Evolutionary conservation across 1,140 invertebrate species (phyloP).

Genomic region (Teleogryllus occipitalis): DNA sequence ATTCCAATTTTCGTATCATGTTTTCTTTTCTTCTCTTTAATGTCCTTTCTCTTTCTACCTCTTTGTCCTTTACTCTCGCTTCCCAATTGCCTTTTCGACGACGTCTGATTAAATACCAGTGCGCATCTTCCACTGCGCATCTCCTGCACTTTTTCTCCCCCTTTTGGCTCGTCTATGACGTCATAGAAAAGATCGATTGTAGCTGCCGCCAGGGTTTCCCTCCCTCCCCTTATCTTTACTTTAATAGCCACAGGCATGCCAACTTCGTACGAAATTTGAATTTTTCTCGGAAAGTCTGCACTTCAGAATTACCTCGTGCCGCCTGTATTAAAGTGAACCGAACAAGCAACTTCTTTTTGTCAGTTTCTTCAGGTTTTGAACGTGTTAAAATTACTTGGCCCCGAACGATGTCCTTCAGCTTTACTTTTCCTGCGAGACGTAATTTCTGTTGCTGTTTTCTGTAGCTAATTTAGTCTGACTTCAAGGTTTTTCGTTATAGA

Average conservation of each 20-base stretch:
- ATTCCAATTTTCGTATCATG: neutral
- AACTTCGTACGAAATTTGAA: neutral
- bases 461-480: too few relatives aligned
- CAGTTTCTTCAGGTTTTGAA: too few relatives aligned
- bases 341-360: too few relatives aligned
- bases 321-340: too few relatives aligned
- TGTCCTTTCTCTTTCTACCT: neutral
- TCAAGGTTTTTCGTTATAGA: too few relatives aligned
- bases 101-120: conserved; percentile 16
- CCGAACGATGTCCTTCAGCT: too few relatives aligned
- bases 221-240: conserved; percentile 15
- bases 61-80: neutral
- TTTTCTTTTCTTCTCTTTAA: neutral
- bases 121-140: conserved; percentile 12
- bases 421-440: too few relatives aligned
- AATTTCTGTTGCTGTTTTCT: too few relatives aligned
- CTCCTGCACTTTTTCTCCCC: conserved; percentile 15
- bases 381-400: too few relatives aligned
- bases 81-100: neutral
- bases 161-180: conserved; percentile 24
- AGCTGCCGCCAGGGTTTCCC: conserved; percentile 22
- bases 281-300: neutral
- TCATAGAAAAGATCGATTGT: conserved; percentile 28
- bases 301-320: too few relatives aligned
- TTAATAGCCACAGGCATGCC: conserved; percentile 15